Conservation (phyloP, 1,140 invertebrate genomes). For the Leptinotarsa defecta region DNA sequence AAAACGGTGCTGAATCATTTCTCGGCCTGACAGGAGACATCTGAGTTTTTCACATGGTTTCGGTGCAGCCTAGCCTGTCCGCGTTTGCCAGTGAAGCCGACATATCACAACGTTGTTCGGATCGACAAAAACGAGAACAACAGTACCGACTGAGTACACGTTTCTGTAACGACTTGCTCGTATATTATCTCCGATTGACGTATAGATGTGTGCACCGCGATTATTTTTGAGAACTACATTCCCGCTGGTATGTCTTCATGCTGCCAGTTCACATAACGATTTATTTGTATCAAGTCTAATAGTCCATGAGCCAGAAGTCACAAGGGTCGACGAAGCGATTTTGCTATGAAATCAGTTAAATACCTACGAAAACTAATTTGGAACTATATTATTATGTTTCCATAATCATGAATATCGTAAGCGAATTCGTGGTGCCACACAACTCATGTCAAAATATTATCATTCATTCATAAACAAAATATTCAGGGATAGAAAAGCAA, state of each 20-base stretch:
- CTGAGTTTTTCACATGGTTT: not conserved
- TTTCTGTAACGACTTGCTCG: constrained; percentile 38
- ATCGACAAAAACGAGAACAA: constrained; percentile 42
- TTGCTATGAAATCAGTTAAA: no score
- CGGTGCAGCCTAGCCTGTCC: not conserved
- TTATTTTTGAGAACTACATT: constrained; percentile 55
- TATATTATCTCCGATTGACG: constrained; percentile 48
- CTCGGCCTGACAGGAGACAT: not conserved
- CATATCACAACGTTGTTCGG: constrained; percentile 11
- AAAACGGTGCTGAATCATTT: no score
- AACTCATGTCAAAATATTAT: no score
- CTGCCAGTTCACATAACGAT: constrained; percentile 50
- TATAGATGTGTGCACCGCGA: constrained; percentile 45
- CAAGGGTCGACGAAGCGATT: no score
- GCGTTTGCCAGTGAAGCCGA: constrained; percentile 19
- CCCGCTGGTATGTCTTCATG: constrained; percentile 52
- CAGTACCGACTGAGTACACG: constrained; percentile 39
- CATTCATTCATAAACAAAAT: no score
- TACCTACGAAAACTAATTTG: no score
- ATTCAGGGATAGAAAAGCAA: no score
- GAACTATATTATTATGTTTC: no score
- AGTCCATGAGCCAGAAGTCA: constrained; percentile 13
- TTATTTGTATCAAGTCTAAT: constrained; percentile 45
- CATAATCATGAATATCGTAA: no score
- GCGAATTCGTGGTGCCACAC: no score